phyloP scores from a whole-genome alignment of 2,113 vertebrate genomes.

The Cyprinus carpio region DNA sequence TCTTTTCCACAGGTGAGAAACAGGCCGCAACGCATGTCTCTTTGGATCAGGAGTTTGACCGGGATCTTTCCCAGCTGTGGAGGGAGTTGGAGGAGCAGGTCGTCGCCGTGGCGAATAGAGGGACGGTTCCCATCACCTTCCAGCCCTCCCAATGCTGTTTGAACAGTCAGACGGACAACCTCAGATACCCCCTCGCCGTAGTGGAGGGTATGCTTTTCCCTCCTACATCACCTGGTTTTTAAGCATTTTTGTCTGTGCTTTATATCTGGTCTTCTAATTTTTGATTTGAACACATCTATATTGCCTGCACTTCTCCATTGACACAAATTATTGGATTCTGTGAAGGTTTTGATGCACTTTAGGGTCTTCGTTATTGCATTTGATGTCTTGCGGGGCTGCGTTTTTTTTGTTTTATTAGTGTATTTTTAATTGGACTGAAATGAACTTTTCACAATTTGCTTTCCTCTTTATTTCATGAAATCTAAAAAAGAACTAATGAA shows the following conservation, averaged over 20 bases:
- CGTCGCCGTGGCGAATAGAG: slow-evolving; percentile 83
- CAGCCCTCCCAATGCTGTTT: slow-evolving; percentile 92
- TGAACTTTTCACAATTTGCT: slow-evolving; percentile 24
- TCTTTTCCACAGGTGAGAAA: slow-evolving; percentile 83
- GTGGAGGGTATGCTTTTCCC: slow-evolving; percentile 80
- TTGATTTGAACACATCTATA: background rate
- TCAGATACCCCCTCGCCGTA: slow-evolving; percentile 86
- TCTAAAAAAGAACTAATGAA: background rate
- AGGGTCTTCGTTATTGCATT: background rate
- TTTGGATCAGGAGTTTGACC: slow-evolving; percentile 94
- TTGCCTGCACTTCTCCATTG: background rate
- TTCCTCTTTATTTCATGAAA: slow-evolving; percentile 4
- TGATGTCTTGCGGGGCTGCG: background rate
- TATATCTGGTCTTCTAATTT: background rate
- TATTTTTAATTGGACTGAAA: slow-evolving; percentile 11
- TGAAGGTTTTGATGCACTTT: background rate
- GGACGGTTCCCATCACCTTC: slow-evolving; percentile 79
- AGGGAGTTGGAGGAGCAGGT: slow-evolving; percentile 89
- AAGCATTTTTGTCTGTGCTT: background rate
- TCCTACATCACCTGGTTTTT: background rate
- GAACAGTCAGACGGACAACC: slow-evolving; percentile 90
- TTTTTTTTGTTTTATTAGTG: background rate
- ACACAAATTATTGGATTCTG: background rate
- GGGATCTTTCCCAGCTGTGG: slow-evolving; percentile 88
- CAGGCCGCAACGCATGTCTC: slow-evolving; percentile 94